These are phyloP conservation scores for Pangasianodon hypophthalmus DNA, from an alignment of 2,113 vertebrate species.

Conservation along the genomic window DNA sequence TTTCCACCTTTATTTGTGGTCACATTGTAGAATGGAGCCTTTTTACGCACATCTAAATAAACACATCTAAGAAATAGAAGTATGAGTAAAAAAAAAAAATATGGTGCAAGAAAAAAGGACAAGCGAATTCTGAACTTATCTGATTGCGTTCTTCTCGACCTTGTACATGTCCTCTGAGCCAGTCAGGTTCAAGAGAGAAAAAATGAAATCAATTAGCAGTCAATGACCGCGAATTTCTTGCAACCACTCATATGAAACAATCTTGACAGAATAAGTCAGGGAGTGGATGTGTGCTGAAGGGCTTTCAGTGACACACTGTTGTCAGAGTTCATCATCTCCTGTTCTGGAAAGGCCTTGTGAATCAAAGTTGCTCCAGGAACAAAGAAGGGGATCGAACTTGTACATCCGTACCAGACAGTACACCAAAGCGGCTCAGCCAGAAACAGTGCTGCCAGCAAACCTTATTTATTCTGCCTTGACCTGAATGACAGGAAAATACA, in stretches of 20 bases:
- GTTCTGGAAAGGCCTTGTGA: background rate
- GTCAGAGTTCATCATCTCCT: background rate
- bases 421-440: slow-evolving; percentile 40
- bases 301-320: slow-evolving; percentile 22
- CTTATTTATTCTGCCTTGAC: slow-evolving; percentile 30
- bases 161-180: slow-evolving; percentile 16
- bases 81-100: background rate
- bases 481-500: slow-evolving; percentile 31
- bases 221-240: background rate
- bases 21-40: background rate
- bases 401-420: slow-evolving; percentile 20
- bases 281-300: slow-evolving; percentile 7
- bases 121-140: background rate
- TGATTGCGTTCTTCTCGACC: slow-evolving; percentile 40
- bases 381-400: slow-evolving; percentile 32
- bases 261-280: slow-evolving; percentile 15
- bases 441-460: slow-evolving; percentile 21
- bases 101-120: background rate
- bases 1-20: slow-evolving; percentile 7
- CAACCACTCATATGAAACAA: background rate
- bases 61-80: background rate
- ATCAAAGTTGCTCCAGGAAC: slow-evolving; percentile 47
- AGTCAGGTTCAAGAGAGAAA: background rate
- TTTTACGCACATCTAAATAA: background rate
- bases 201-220: slow-evolving; percentile 32